A percentile compares a stretch with the other conserved stretches of the same genome.
phyloP scores from a whole-genome alignment of 2,888 invertebrate genomes.

The Palloptera scutellata region DNA sequence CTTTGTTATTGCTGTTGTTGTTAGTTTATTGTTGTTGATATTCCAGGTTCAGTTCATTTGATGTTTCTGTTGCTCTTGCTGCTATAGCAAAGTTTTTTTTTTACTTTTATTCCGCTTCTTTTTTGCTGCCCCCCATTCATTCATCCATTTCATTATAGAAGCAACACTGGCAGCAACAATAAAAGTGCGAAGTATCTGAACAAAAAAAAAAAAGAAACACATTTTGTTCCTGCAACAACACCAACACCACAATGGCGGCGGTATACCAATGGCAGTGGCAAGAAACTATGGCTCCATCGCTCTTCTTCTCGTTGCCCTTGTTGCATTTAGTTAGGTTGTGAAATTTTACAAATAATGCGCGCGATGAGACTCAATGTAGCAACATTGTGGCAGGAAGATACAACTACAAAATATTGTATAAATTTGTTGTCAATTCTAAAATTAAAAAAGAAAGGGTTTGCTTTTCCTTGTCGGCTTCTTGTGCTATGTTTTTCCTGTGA shows the following conservation, averaged over 20 bases:
- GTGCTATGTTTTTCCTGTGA: too few species aligned
- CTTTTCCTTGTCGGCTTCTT: too few species aligned
- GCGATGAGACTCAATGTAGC: too few species aligned
- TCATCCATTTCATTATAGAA: conserved; percentile 8
- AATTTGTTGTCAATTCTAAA: conserved; percentile 53
- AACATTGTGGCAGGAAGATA: conserved; percentile 25
- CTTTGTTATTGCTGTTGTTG: conserved; percentile 17
- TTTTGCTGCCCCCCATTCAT: conserved; percentile 39
- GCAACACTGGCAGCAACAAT: neutral
- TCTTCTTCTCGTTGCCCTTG: too few species aligned
- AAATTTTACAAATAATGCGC: too few species aligned
- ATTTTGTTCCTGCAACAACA: neutral
- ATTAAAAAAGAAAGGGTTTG: neutral
- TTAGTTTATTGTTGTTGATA: conserved; percentile 22
- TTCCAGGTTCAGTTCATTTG: conserved; percentile 2
- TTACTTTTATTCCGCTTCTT: conserved; percentile 24
- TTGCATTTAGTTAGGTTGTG: too few species aligned
- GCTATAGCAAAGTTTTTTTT: neutral
- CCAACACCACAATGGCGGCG: conserved; percentile 1
- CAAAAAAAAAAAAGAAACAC: neutral
- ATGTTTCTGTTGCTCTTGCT: too few species aligned
- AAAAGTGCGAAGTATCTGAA: neutral
- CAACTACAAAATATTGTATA: conserved; percentile 38
- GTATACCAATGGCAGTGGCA: neutral
- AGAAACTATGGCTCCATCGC: too few species aligned